These are phyloP conservation scores for Lagenorhynchus albirostris DNA, from an alignment of 2,113 vertebrate species.

Conservation along the genomic window DNA sequence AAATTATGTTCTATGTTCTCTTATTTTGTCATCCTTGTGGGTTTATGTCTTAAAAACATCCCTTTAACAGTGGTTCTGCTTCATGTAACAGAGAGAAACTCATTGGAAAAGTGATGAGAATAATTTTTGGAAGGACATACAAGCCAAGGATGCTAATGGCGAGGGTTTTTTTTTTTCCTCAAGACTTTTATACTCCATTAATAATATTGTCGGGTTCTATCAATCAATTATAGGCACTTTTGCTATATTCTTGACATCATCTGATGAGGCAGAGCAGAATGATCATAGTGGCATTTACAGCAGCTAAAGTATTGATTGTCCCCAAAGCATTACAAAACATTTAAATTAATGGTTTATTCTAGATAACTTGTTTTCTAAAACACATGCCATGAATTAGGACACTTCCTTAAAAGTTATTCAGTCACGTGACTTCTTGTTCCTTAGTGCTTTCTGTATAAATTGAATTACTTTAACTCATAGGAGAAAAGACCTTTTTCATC, in stretches of 20 bases:
- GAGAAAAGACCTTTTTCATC: constrained; percentile 12
- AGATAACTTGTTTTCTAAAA: neutral
- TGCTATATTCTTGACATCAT: neutral
- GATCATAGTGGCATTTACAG: neutral
- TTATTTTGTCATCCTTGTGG: neutral
- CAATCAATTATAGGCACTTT: neutral
- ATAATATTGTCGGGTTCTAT: neutral
- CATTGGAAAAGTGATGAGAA: neutral
- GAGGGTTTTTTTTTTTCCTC: neutral
- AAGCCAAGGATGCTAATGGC: neutral
- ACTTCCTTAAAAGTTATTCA: neutral
- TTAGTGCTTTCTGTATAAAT: neutral
- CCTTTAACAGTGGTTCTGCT: neutral
- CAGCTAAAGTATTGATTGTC: neutral
- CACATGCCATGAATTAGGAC: neutral
- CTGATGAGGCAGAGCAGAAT: neutral
- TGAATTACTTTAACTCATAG: neutral
- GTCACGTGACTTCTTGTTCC: neutral
- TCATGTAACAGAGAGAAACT: neutral
- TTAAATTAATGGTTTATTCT: constrained; percentile 24
- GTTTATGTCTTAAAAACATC: neutral
- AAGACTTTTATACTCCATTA: neutral
- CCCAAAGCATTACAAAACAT: neutral
- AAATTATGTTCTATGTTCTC: neutral
- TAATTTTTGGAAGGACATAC: neutral